Conservation (phyloP, 2,888 invertebrate genomes). For the Dolomedes plantarius region DNA sequence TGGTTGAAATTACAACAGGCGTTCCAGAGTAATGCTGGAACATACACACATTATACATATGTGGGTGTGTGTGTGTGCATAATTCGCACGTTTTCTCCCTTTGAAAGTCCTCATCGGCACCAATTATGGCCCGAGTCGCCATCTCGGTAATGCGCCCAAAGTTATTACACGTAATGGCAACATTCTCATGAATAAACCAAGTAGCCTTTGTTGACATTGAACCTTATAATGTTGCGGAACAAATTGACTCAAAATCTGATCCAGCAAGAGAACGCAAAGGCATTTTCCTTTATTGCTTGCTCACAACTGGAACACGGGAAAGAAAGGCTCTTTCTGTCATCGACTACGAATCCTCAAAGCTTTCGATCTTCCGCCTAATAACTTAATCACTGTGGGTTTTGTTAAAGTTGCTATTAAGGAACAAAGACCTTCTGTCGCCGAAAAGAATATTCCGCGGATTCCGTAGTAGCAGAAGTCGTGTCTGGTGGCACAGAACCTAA, state of each 20-base stretch:
- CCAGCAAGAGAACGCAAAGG: neutral
- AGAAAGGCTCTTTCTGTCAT: neutral
- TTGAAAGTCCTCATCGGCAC: too few species aligned
- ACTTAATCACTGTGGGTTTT: conserved; percentile 42
- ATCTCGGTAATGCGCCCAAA: too few species aligned
- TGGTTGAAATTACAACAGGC: too few species aligned
- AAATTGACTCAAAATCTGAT: neutral
- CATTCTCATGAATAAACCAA: too few species aligned
- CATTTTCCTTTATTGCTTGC: neutral
- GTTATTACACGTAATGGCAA: too few species aligned
- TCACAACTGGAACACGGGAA: neutral
- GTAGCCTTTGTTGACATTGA: neutral
- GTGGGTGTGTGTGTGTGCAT: too few species aligned
- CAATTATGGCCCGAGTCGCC: too few species aligned
- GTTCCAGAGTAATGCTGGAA: too few species aligned
- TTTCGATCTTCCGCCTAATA: neutral
- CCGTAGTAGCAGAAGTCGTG: neutral
- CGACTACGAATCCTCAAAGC: conserved; percentile 36
- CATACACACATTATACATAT: too few species aligned
- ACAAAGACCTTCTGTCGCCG: conserved; percentile 36
- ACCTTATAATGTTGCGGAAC: neutral
- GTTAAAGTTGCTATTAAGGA: conserved; percentile 14
- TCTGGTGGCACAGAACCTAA: conserved; percentile 18
- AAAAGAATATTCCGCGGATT: neutral
- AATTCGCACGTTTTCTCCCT: too few species aligned